A percentile compares a stretch with the other conserved stretches of the same genome.
Conservation (phyloP, 30 jellyfish, hydroid and myxozoan species). For the Sanderia malayensis region DNA sequence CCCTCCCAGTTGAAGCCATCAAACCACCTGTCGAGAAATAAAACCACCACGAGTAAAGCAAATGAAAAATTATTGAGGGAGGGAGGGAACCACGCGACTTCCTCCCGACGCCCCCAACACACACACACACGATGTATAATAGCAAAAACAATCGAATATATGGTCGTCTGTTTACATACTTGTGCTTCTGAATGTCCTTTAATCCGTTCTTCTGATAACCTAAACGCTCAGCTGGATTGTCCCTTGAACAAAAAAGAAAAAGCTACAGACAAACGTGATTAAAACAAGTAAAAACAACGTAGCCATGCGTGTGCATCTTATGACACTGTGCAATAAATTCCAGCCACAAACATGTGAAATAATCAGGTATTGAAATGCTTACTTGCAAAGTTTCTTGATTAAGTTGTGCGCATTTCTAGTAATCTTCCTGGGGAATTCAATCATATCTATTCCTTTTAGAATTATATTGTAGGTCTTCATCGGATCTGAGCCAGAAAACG, state of each 20-base stretch:
- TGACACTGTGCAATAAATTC: too few species aligned
- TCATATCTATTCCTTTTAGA: constrained; percentile 94
- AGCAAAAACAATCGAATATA: background rate
- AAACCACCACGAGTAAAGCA: background rate
- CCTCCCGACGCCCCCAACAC: too few species aligned
- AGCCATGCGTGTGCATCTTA: too few species aligned
- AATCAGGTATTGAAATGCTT: too few species aligned
- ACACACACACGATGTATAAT: too few species aligned
- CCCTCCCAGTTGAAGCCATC: constrained; percentile 99
- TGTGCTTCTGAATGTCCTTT: constrained; percentile 96
- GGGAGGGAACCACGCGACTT: too few species aligned
- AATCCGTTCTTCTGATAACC: constrained; percentile 94
- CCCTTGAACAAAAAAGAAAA: constrained; percentile 41
- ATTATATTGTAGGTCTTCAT: constrained; percentile 97
- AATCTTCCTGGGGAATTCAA: constrained; percentile 92
- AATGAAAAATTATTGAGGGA: too few species aligned
- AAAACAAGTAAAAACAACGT: too few species aligned
- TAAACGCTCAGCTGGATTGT: constrained; percentile 96
- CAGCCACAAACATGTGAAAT: too few species aligned
- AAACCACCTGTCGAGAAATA: constrained; percentile 75
- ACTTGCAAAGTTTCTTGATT: constrained; percentile 97
- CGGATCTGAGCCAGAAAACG: constrained; percentile 99
- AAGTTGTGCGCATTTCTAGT: constrained; percentile 95
- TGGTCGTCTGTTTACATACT: constrained; percentile 38
- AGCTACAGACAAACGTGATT: background rate